Conservation (phyloP, 2,888 invertebrate genomes). For the Limenitis camilla region DNA sequence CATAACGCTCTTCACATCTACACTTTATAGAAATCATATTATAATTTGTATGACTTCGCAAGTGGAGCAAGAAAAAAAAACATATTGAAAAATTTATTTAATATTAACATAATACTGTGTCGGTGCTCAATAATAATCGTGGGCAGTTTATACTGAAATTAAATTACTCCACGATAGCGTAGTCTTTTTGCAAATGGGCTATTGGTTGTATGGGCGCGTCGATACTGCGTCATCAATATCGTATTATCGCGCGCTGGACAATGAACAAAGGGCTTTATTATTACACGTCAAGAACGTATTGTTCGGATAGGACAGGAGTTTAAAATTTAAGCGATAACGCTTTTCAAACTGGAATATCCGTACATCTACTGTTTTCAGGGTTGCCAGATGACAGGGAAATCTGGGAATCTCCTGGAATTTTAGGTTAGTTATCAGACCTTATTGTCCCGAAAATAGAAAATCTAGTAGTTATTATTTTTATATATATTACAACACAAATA, state of each 20-base stretch:
- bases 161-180: conserved; percentile 56
- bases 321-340: conserved; percentile 20
- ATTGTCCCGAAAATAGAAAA: too few relatives aligned
- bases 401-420: too few relatives aligned
- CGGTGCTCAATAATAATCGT: conserved; percentile 45
- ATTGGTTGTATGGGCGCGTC: conserved; percentile 66
- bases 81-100: too few relatives aligned
- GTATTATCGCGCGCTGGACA: conserved; percentile 35
- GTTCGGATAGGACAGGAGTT: conserved; percentile 14
- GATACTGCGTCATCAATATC: conserved; percentile 55
- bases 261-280: conserved; percentile 42
- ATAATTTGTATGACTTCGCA: too few relatives aligned
- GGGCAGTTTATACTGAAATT: conserved; percentile 63
- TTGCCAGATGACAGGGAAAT: too few relatives aligned
- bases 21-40: too few relatives aligned
- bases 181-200: conserved; percentile 66
- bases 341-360: not conserved
- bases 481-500: too few relatives aligned
- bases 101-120: conserved; percentile 28
- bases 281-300: conserved; percentile 31
- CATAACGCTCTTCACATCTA: too few relatives aligned
- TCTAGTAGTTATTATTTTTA: too few relatives aligned
- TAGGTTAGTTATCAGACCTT: too few relatives aligned
- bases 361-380: not conserved
- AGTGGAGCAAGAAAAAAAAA: too few relatives aligned